Base-by-base conservation (phyloP, 2,888 invertebrate genomes). In the Galeruca laticollis region DNA sequence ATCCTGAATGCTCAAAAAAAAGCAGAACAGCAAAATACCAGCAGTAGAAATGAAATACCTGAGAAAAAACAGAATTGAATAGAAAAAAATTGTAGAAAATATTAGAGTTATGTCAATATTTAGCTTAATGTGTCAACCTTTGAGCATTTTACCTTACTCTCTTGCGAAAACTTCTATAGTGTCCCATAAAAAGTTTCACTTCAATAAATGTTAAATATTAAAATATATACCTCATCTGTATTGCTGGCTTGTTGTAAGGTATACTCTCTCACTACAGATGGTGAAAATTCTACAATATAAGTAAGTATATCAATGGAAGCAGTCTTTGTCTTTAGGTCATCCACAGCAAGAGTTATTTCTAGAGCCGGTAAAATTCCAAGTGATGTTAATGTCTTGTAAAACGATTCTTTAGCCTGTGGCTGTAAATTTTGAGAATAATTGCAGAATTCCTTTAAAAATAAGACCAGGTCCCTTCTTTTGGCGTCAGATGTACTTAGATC, bases 391-490 rank as follows among this genome's bases (percentile, higher is more conserved):
- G 96, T 95, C 88, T 98, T 98, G 88, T 98, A 99, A 88, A 99
- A 99, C 51, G 93, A 92, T 86, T 99, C 99, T 86, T 98, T 96
- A 79, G 96, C 97, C 84, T 95, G 96, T 18, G 97, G 96, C 86
- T 99, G 99, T 76, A 99, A 88, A 84, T 97, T 98, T 88, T 99
- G 98, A 78, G 99, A 98, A 89, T 98, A 98, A 86, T 96, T 97
- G 88, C 99, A 99, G 88, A 98, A 98, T 87, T 99, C 99, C 86
- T 98, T 99, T 78, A 99, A 90, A 89, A 99, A 99, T 81, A 98
- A 88, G 76, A 98, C 96, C 83, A 98, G 90, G 86, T 99, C 99
- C 82, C 96, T 90, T 81, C 98, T 89, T 84, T 96, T 95, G 13
- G 88, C 86, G 77, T 96, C 92, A 31, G 93, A 90, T 52, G 97